Evolutionary conservation across 2,888 invertebrate genomes (phyloP).

Genomic region (Rotaria socialis): DNA sequence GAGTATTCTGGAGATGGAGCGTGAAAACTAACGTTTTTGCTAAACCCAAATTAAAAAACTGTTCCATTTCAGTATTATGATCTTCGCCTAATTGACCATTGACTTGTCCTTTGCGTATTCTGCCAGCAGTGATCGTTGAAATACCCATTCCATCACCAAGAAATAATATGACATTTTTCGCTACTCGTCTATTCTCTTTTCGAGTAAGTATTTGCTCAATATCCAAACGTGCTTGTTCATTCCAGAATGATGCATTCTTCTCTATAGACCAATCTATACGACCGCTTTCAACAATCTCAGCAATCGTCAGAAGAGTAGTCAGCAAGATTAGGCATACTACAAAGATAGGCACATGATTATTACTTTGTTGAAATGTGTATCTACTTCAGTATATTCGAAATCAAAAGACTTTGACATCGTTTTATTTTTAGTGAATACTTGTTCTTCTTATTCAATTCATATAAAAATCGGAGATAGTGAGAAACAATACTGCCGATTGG

Average conservation of each 20-base stretch:
- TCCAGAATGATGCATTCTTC: constrained; percentile 35
- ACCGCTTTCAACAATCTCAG: not conserved
- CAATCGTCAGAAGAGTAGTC: not conserved
- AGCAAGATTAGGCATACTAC: no score
- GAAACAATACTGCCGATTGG: no score
- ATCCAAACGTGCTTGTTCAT: not conserved
- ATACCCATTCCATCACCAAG: constrained; percentile 83
- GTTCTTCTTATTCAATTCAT: no score
- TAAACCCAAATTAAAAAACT: constrained; percentile 76
- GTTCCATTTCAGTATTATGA: constrained; percentile 72
- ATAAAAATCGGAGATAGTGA: no score
- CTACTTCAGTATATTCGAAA: no score
- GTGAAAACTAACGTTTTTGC: constrained; percentile 67
- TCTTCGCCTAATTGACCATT: constrained; percentile 66
- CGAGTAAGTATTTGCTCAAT: constrained; percentile 29
- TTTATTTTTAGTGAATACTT: no score
- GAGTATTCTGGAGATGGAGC: constrained; percentile 36
- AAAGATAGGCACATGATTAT: no score
- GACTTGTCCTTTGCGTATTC: constrained; percentile 70
- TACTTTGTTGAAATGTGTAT: no score
- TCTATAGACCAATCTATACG: constrained; percentile 40
- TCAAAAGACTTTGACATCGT: no score
- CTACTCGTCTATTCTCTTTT: constrained; percentile 53
- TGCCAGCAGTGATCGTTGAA: constrained; percentile 73
- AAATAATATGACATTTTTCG: constrained; percentile 77